phyloP scores from a whole-genome alignment of 2,888 invertebrate species.

The Eristalis tenax region DNA sequence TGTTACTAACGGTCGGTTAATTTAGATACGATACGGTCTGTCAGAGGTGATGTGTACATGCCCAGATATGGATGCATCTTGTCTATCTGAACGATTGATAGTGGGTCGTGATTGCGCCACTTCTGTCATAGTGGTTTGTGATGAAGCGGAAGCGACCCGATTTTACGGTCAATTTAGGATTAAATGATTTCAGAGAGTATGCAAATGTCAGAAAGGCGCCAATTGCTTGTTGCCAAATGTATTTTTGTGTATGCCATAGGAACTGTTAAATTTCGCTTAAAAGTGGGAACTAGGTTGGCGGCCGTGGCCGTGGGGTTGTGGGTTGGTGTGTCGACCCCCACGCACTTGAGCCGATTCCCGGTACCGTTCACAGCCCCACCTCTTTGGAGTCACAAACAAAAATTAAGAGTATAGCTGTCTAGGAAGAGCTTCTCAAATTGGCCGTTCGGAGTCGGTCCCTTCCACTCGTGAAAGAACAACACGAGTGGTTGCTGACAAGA shows the following conservation, averaged over 20 bases:
- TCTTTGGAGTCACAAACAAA: too few relatives aligned
- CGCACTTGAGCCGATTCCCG: too few relatives aligned
- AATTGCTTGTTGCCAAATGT: neutral
- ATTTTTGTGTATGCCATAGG: neutral
- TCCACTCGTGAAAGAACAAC: too few relatives aligned
- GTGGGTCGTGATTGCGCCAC: neutral
- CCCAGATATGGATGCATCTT: neutral
- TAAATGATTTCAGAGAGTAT: too few relatives aligned
- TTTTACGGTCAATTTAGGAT: neutral
- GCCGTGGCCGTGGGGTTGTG: too few relatives aligned
- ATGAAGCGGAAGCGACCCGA: neutral
- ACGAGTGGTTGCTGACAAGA: too few relatives aligned
- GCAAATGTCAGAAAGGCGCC: neutral
- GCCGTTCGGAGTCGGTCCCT: too few relatives aligned
- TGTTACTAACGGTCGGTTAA: constrained; percentile 37
- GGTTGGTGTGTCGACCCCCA: too few relatives aligned
- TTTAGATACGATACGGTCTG: constrained; percentile 4
- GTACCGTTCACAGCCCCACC: too few relatives aligned
- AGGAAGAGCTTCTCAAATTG: too few relatives aligned
- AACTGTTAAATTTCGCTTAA: neutral
- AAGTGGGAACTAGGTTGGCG: too few relatives aligned
- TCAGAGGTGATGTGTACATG: neutral
- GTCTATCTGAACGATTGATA: neutral
- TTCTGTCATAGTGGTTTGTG: neutral
- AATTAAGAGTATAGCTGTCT: too few relatives aligned